Evolutionary conservation across 2,797 vertebrate genomes (phyloP).

Genomic region (Paramormyrops hopkinsi): DNA sequence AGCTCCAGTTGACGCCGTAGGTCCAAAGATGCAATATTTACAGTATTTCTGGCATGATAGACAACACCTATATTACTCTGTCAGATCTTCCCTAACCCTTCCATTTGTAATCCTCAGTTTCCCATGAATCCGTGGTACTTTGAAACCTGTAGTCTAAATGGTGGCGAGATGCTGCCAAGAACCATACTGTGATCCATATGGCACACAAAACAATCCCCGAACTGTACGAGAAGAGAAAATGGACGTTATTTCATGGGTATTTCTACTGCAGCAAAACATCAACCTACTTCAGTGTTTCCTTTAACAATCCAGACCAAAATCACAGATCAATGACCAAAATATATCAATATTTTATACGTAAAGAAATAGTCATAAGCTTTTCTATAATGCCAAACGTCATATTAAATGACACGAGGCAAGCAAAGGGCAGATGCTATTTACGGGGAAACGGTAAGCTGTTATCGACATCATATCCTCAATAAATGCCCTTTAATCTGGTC

Average conservation of each 20-base stretch:
- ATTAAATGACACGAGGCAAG: neutral
- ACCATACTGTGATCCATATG: neutral
- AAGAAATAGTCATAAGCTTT: neutral
- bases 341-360: neutral
- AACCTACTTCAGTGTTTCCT: neutral
- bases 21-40: neutral
- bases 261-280: neutral
- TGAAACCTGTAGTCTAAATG: slow-evolving; percentile 1
- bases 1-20: neutral
- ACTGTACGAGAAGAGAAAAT: neutral
- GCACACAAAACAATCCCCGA: neutral
- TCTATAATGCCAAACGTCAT: neutral
- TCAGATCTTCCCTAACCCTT: slow-evolving; percentile 3
- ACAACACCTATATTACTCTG: neutral
- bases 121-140: neutral
- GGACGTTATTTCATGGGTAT: neutral
- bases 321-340: neutral
- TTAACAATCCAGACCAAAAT: neutral
- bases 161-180: neutral
- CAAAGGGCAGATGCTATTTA: neutral
- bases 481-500: neutral
- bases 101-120: slow-evolving; percentile 8
- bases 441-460: neutral
- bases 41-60: neutral
- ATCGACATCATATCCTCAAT: neutral